Evolutionary conservation across 1,140 invertebrate species (phyloP).

Genomic region (Sitobion miscanthi): DNA sequence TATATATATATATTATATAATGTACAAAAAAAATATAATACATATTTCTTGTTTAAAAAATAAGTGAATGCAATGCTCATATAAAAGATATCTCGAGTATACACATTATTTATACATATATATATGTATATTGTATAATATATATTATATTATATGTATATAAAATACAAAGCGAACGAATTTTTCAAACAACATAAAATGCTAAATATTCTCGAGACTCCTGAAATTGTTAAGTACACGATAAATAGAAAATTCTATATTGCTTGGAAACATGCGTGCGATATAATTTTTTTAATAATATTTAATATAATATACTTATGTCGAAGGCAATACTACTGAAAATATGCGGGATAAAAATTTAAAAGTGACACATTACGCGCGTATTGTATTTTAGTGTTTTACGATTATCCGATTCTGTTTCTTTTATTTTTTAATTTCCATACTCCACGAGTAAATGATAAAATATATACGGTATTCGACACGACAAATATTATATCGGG

Average conservation of each 20-base stretch:
- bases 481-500: background rate
- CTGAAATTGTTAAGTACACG: background rate
- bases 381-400: background rate
- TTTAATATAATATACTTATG: constrained; percentile 1
- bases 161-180: background rate
- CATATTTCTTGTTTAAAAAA: background rate
- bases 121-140: too few relatives aligned
- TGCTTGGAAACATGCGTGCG: background rate
- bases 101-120: background rate
- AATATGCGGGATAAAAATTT: background rate
- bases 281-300: background rate
- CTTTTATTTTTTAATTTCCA: background rate
- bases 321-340: background rate
- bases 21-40: background rate
- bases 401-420: background rate
- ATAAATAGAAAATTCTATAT: background rate
- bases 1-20: background rate
- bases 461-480: background rate
- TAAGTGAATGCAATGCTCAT: background rate
- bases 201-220: background rate
- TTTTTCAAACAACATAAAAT: background rate
- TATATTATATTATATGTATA: background rate
- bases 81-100: background rate
- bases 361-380: background rate
- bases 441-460: background rate